phyloP scores from a whole-genome alignment of 2,797 vertebrate genomes.

The Heteromormyrus szaboi region DNA sequence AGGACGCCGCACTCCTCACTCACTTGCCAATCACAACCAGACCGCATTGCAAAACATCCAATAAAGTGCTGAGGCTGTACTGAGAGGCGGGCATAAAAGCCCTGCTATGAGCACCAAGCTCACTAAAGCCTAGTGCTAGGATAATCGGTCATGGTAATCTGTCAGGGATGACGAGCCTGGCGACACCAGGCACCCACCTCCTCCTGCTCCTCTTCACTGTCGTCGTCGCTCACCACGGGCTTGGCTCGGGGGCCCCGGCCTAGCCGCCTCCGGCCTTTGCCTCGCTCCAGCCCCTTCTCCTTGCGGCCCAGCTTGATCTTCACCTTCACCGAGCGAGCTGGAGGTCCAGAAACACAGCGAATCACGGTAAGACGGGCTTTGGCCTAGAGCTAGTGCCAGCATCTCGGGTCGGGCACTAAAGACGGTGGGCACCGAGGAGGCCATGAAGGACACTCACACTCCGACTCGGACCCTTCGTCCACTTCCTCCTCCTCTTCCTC shows the following conservation, averaged over 20 bases:
- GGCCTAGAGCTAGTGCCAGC: neutral
- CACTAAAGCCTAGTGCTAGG: neutral
- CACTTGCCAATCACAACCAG: neutral
- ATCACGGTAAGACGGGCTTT: neutral
- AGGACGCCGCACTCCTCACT: neutral
- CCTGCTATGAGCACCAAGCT: neutral
- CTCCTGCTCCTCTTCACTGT: constrained; percentile 84
- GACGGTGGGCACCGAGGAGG: neutral
- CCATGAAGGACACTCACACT: constrained; percentile 61
- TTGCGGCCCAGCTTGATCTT: constrained; percentile 82
- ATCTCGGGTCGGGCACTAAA: neutral
- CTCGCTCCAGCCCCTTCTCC: constrained; percentile 73
- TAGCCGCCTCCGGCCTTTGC: constrained; percentile 71
- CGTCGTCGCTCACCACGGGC: constrained; percentile 84
- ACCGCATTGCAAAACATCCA: neutral
- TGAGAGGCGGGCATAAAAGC: neutral
- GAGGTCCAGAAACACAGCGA: neutral
- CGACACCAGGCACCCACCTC: constrained; percentile 58
- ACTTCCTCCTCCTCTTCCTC: constrained; percentile 85
- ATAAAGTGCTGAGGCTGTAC: neutral
- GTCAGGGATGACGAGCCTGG: neutral
- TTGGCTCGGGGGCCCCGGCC: constrained; percentile 77
- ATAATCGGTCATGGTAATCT: neutral
- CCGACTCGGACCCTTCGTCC: constrained; percentile 83
- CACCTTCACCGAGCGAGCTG: constrained; percentile 84